phyloP scores from a whole-genome alignment of 2,888 invertebrate species.

The Nephrotoma appendiculata region DNA sequence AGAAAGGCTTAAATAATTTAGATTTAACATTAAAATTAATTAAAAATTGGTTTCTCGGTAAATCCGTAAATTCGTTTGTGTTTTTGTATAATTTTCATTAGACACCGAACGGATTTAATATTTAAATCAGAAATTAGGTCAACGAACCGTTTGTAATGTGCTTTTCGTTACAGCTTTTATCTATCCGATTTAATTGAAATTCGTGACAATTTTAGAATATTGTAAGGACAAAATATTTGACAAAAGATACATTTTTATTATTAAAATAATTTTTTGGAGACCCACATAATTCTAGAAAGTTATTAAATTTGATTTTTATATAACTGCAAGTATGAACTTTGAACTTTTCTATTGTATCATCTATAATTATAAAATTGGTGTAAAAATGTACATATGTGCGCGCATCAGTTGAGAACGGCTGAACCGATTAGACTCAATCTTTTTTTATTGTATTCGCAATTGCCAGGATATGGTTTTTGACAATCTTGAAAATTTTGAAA shows the following conservation, averaged over 20 bases:
- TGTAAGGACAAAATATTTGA: not conserved
- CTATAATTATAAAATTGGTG: too few species aligned
- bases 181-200: not conserved
- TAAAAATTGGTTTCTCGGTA: not conserved
- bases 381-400: too few species aligned
- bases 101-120: not conserved
- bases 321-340: too few species aligned
- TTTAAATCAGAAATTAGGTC: not conserved
- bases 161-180: not conserved
- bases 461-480: too few species aligned
- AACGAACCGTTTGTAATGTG: not conserved
- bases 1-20: not conserved
- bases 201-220: not conserved
- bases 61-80: not conserved
- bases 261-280: too few species aligned
- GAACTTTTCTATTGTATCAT: too few species aligned
- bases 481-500: too few species aligned
- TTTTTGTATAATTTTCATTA: not conserved
- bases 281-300: too few species aligned
- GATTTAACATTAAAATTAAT: not conserved
- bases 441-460: too few species aligned
- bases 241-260: not conserved
- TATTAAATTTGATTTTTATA: too few species aligned
- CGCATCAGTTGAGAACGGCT: too few species aligned
- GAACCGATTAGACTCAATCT: too few species aligned